Conservation (phyloP, 2,113 vertebrate species). For the Epinephelus moara region DNA sequence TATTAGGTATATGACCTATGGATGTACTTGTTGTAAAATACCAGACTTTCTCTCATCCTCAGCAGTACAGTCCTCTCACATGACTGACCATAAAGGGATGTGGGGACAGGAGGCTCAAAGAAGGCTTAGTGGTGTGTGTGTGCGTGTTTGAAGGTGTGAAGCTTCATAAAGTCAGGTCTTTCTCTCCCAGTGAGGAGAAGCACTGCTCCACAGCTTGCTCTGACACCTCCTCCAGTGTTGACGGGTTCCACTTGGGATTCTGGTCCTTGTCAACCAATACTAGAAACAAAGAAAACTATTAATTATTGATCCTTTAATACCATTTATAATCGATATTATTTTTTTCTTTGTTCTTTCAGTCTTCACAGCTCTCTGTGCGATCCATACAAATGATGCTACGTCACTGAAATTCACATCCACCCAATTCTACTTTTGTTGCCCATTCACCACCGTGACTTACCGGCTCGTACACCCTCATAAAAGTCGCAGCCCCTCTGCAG, state of each 20-base stretch:
- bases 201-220: constrained; percentile 87
- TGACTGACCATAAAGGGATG: not conserved
- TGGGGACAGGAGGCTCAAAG: constrained; percentile 15
- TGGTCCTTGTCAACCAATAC: constrained; percentile 96
- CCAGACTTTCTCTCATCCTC: not conserved
- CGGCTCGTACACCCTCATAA: constrained; percentile 93
- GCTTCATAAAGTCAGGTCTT: constrained; percentile 88
- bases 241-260: constrained; percentile 91
- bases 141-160: constrained; percentile 2
- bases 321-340: not conserved
- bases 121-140: constrained; percentile 32
- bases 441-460: constrained; percentile 81
- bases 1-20: not conserved
- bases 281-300: constrained; percentile 63
- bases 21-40: not conserved
- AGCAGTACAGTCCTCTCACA: not conserved
- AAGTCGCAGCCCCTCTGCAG: constrained; percentile 93
- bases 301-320: not conserved
- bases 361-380: not conserved
- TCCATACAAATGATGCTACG: not conserved
- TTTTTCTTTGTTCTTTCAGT: not conserved
- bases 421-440: not conserved
- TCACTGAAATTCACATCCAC: not conserved
- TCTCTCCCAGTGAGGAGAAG: constrained; percentile 89
- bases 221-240: constrained; percentile 87